phyloP scores from a whole-genome alignment of 1,140 invertebrate genomes.

The Ephestia elutella region DNA sequence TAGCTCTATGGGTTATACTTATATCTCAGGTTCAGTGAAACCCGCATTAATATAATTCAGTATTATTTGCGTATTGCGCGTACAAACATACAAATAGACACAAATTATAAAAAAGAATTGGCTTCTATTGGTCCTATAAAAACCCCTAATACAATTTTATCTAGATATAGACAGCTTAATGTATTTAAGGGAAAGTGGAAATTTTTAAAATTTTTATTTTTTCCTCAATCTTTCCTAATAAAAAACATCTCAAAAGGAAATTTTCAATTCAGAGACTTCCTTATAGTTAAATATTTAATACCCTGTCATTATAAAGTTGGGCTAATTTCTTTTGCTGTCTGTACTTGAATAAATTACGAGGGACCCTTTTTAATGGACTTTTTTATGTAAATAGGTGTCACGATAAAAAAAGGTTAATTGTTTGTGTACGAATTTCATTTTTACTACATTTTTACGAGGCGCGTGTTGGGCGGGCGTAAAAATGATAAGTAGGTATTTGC shows the following conservation, averaged over 20 bases:
- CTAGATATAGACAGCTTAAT: no score
- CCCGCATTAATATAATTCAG: no score
- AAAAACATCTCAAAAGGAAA: not conserved
- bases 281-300: not conserved
- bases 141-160: no score
- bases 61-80: no score
- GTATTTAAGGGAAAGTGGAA: no score
- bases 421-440: not conserved
- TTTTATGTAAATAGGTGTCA: not conserved
- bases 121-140: no score
- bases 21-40: no score
- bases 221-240: no score
- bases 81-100: no score
- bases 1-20: no score
- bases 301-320: not conserved
- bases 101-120: no score
- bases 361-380: not conserved
- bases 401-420: not conserved
- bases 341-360: not conserved
- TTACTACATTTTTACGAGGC: not conserved
- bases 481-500: not conserved
- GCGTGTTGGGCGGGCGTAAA: not conserved
- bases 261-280: not conserved
- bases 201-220: no score
- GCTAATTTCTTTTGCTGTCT: not conserved